phyloP scores from a whole-genome alignment of 1,140 invertebrate genomes.

The Hormaphis cornu region DNA sequence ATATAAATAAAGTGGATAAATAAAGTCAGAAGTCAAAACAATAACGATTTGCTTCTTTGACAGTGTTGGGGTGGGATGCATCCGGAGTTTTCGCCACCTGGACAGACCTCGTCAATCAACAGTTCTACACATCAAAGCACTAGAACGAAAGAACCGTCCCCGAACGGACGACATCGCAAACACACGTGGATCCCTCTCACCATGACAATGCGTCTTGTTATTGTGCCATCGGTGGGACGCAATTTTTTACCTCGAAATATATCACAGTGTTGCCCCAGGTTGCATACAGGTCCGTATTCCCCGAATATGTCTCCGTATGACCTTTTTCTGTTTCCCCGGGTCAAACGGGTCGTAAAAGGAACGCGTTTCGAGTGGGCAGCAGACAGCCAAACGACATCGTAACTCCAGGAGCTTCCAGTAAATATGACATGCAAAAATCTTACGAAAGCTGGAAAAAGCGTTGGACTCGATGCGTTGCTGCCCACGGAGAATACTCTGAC shows the following conservation, averaged over 20 bases:
- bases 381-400: slow-evolving; percentile 19
- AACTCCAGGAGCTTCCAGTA: slow-evolving; percentile 13
- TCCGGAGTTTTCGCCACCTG: slow-evolving; percentile 38
- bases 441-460: slow-evolving; percentile 29
- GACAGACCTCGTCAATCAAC: slow-evolving; percentile 37
- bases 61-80: slow-evolving; percentile 37
- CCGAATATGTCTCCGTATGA: slow-evolving; percentile 41
- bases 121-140: slow-evolving; percentile 36
- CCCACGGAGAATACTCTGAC: slow-evolving; percentile 47
- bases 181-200: slow-evolving; percentile 31
- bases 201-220: slow-evolving; percentile 39
- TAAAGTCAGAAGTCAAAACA: slow-evolving; percentile 38
- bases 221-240: slow-evolving; percentile 31
- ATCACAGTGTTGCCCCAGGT: slow-evolving; percentile 38
- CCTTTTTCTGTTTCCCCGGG: slow-evolving; percentile 41
- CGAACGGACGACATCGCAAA: slow-evolving; percentile 16
- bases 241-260: slow-evolving; percentile 38
- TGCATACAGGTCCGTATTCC: slow-evolving; percentile 40
- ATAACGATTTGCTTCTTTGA: slow-evolving; percentile 41
- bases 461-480: slow-evolving; percentile 41
- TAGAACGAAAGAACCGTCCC: slow-evolving; percentile 37
- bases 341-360: slow-evolving; percentile 39
- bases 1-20: slow-evolving; percentile 17
- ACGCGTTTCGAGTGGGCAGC: slow-evolving; percentile 35
- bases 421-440: slow-evolving; percentile 40